Evolutionary conservation across 2,113 vertebrate species (phyloP), one percentile per base, ranked within the genome.

Genomic region (Myiozetetes cayanensis): DNA sequence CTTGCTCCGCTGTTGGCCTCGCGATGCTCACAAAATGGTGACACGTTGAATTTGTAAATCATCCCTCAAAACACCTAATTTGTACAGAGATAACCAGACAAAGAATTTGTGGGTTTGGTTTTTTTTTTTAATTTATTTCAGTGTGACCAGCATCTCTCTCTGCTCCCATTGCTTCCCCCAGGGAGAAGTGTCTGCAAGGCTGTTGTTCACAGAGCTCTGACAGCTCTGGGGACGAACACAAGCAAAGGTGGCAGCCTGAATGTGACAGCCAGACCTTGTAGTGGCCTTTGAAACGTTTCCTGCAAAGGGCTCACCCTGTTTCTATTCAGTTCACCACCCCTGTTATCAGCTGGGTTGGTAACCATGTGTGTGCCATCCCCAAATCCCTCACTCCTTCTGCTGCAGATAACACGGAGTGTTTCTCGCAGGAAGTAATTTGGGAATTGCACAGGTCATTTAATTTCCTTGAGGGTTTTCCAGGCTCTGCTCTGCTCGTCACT

Each of bases 401-500:
- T 66, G 89, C 25, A 76, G 85, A 88, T 71, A 94, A 74, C 47
- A 0, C 1, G 12, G 6, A 6, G 85, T 67, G 28, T 63, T 93
- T 89, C 61, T 65, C 33, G 8, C 1, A 39, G 73, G 46, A 52
- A 85, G 49, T 33, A 72, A 90, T 73, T 30, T 68, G 87, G 75
- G 93, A 92, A 82, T 93, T 91, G 76, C 59, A 58, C 15, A 77
- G 66, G 82, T 87, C 11, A 49, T 90, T 90, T 91, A 17, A 70
- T 96, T 95, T 89, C 58, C 59, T 82, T 30, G 62, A 46, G 58
- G 59, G 50, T 80, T 74, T 52, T 85, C 74, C 55, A 50, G 89
- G 47, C 53, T 73, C 80, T 82, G 46, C 71, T 93, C 52, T 35
- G n/a, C n/a, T n/a, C n/a, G n/a, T n/a, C n/a, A n/a, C n/a, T n/a